Evolutionary conservation across 1,140 invertebrate species (phyloP), one percentile per base, ranked within the genome.

Genomic region (Lerema accius): DNA sequence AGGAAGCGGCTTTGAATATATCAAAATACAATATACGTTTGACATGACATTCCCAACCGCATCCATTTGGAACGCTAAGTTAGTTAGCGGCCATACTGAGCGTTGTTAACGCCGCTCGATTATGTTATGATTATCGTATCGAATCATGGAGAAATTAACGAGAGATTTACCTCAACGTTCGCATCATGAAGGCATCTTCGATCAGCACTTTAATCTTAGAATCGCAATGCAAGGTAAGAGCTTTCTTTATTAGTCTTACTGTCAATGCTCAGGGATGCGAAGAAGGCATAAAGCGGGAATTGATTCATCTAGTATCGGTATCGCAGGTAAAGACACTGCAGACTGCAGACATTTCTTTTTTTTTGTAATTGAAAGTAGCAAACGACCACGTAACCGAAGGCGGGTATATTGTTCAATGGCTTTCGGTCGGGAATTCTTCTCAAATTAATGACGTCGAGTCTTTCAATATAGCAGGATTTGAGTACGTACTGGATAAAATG

Each of bases 241-340:
- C 28, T 32, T 32, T 32, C 28, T 32, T 32, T 32, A 32, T 32
- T 32, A 32, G 28, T 9, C 28, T 32, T 32, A 32, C 28, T 32
- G 28, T 32, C 28, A 32, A 32, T 32, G 28, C 28, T 32, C 28
- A 32, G 28, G 9, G 28, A 32, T 32, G 28, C 28, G 28, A 11
- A 37, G 11, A 11, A 37, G 4, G 35, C 35, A 37, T 37, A 37
- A 37, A 37, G 35, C 35, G n/a, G 4, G 35, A 37, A 37, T 37
- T 37, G 35, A 37, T 37, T 37, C 35, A 32, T 32, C 28, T 32
- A 32, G 28, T 32, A 32, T 32, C 28, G n/a, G 10, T n/a, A 37
- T 11, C 35, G n/a, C 10, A 11, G 35, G 11, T 37, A 11, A 37
- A 37, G n/a, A 37, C n/a, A 11, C 35, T 37, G n/a, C n/a, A 11